Base-by-base conservation (phyloP, 1,140 invertebrate species). In the Ephestia elutella region DNA sequence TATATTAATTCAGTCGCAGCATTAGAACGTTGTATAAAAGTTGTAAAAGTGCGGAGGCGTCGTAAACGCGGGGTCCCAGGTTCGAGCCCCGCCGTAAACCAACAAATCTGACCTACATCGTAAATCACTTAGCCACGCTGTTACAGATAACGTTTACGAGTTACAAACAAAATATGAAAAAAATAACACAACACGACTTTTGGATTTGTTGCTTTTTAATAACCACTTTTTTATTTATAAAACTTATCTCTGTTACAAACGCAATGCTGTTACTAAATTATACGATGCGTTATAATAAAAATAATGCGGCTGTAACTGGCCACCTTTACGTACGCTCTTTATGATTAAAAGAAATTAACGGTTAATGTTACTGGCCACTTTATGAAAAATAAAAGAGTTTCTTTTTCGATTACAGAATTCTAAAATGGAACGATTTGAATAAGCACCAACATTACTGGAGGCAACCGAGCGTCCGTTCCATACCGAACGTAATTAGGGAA, bases 61-160 rank as follows among this genome's bases (percentile, higher is more conserved):
- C 75, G 68, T 83, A 86, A 86, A 83, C 69, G 59, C 59, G 68
- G 73, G 77, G 80, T 75, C 75, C 78, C 72, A 63, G 73, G 84
- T 84, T 87, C 76, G 78, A 80, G 68, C 67, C 70, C 64, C 68
- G 62, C 70, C 74, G 80, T 82, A 85, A 86, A 87, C 85, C 76
- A 86, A 87, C 85, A 87, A 87, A 87, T 87, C 82, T 86, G 81
- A 87, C 81, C 84, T 75, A 78, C 66, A 71, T 84, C 85, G 75
- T 87, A 87, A 87, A 87, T 87, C 85, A 87, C 78, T 87, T 87
- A 87, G 78, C 73, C 85, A 81, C 83, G 77, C 69, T 80, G 75
- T 82, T 80, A 73, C 73, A 81, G 81, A 85, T 85, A 87, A 85
- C 75, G 62, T 78, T 84, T 85, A 86, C 72, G 80, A 79, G 69